Evolutionary conservation across 2,113 vertebrate species (phyloP).

Genomic region (Pteronura brasiliensis): DNA sequence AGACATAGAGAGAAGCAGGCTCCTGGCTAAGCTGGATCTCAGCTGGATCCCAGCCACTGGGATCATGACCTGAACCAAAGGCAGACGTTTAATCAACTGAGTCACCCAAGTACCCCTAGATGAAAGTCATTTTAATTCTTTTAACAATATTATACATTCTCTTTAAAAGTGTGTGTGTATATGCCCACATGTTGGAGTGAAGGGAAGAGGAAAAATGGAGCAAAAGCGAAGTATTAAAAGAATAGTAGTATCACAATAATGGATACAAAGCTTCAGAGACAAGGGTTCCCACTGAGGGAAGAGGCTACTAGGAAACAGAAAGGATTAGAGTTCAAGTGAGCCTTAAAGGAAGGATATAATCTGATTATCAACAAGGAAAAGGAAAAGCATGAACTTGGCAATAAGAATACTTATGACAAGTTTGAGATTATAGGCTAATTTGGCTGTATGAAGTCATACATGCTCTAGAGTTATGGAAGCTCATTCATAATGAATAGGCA

Average conservation of each 20-base stretch:
- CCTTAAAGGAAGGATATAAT: neutral
- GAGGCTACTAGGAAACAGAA: neutral
- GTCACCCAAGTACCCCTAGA: neutral
- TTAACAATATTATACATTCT: neutral
- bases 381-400: neutral
- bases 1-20: neutral
- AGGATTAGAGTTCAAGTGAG: neutral
- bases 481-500: neutral
- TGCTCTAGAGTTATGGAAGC: neutral
- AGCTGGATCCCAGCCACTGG: neutral
- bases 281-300: neutral
- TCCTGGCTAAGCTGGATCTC: neutral
- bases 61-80: neutral
- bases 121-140: neutral
- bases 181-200: neutral
- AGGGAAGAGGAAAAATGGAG: neutral
- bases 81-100: neutral
- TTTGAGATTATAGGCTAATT: neutral
- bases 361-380: neutral
- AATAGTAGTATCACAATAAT: neutral
- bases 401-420: neutral
- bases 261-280: neutral
- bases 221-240: neutral
- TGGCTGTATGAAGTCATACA: neutral
- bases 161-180: neutral